A percentile compares a stretch with the other conserved stretches of the same genome.
These are phyloP conservation scores for Acrocephalus scirpaceus DNA, from an alignment of 2,797 vertebrate genomes.

Conservation along the genomic window DNA sequence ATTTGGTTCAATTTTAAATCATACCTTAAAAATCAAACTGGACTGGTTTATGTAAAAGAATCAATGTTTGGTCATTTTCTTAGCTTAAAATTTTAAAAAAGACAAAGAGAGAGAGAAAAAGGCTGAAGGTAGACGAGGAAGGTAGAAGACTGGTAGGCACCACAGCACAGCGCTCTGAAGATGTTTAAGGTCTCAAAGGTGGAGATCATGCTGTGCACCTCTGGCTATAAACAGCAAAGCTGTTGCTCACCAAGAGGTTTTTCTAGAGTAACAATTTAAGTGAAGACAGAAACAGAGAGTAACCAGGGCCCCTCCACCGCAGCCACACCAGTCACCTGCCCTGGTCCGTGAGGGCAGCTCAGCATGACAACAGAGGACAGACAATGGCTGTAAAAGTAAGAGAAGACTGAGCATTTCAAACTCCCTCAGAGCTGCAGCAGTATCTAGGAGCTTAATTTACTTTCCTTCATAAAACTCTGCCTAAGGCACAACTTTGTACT, in stretches of 20 bases:
- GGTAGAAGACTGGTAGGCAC: neutral
- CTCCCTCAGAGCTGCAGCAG: neutral
- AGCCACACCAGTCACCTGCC: neutral
- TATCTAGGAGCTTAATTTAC: neutral
- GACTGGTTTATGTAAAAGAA: neutral
- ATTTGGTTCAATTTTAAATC: neutral
- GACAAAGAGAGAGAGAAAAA: neutral
- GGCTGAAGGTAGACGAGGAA: neutral
- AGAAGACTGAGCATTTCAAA: neutral
- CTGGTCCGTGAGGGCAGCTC: rapidly evolving
- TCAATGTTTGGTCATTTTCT: neutral
- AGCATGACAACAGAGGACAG: neutral
- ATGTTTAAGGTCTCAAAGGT: neutral
- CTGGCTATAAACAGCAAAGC: neutral
- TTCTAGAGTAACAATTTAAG: neutral
- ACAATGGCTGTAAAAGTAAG: neutral
- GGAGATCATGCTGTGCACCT: neutral
- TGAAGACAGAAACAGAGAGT: neutral
- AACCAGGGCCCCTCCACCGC: neutral
- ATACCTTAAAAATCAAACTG: neutral
- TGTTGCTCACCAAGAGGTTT: neutral
- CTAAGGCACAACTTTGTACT: neutral
- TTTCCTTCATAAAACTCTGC: neutral
- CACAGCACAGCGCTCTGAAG: neutral
- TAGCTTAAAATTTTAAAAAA: neutral